phyloP scores from a whole-genome alignment of 2,888 invertebrate species.

The Gerosis bhagava region DNA sequence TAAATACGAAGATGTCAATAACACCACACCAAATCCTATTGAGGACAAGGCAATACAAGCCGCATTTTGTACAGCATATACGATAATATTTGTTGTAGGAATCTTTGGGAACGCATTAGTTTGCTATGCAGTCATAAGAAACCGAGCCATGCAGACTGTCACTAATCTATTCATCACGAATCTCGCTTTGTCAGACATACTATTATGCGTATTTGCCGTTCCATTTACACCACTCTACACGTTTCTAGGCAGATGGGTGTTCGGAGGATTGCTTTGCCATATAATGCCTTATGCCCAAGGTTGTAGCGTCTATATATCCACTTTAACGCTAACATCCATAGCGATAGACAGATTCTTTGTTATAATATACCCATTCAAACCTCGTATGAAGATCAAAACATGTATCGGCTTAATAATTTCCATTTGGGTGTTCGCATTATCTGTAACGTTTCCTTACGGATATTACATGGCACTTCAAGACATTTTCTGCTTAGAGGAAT shows the following conservation, averaged over 20 bases:
- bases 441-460: constrained; percentile 93
- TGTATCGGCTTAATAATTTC: constrained; percentile 89
- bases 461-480: constrained; percentile 87
- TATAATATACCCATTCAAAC: constrained; percentile 93
- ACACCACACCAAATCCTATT: constrained; percentile 77
- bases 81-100: constrained; percentile 90
- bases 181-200: constrained; percentile 92
- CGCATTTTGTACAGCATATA: constrained; percentile 89
- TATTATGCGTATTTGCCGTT: constrained; percentile 92
- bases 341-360: constrained; percentile 96
- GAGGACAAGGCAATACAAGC: constrained; percentile 86
- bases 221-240: constrained; percentile 95
- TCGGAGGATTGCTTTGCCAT: constrained; percentile 92
- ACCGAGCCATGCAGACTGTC: constrained; percentile 95
- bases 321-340: constrained; percentile 94
- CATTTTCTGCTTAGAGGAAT: constrained; percentile 86
- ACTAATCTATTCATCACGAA: constrained; percentile 96
- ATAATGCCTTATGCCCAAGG: constrained; percentile 94
- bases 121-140: constrained; percentile 92
- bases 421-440: constrained; percentile 91
- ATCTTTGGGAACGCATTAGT: constrained; percentile 92
- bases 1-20: constrained; percentile 46
- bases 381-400: constrained; percentile 89
- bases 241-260: constrained; percentile 92
- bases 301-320: constrained; percentile 94